Percentiles rank a stretch among this genome's conserved stretches.
Evolutionary conservation across 2,888 invertebrate species (phyloP).

Genomic region (Philereme transversata): DNA sequence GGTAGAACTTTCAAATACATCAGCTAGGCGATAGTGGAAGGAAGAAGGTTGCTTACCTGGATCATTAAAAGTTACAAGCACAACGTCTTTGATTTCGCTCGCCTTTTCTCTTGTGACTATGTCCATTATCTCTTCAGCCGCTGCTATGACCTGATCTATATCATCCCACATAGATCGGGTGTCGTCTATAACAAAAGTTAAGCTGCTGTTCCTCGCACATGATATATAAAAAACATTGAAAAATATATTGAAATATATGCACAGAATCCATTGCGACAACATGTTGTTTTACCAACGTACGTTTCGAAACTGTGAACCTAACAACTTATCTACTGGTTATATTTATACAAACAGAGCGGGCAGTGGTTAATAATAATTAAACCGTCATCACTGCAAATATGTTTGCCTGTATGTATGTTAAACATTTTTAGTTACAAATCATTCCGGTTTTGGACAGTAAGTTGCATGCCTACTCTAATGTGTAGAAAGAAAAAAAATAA

Average conservation of each 20-base stretch:
- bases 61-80: slow-evolving; percentile 54
- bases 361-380: background rate
- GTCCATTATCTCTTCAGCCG: slow-evolving; percentile 41
- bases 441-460: too few relatives aligned
- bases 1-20: too few relatives aligned
- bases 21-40: too few relatives aligned
- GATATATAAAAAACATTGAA: slow-evolving; percentile 27
- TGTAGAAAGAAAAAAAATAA: too few relatives aligned
- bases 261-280: slow-evolving; percentile 1
- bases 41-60: slow-evolving; percentile 41
- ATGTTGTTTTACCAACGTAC: background rate
- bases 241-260: slow-evolving; percentile 4
- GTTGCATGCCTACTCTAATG: too few relatives aligned
- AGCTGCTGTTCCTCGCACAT: slow-evolving; percentile 39
- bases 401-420: too few relatives aligned
- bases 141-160: slow-evolving; percentile 40
- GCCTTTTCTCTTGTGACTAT: slow-evolving; percentile 40
- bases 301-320: background rate
- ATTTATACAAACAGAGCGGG: background rate
- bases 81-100: slow-evolving; percentile 45
- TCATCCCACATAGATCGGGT: slow-evolving; percentile 45
- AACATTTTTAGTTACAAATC: too few relatives aligned
- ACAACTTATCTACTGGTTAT: background rate
- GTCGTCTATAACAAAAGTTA: slow-evolving; percentile 51
- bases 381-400: too few relatives aligned